phyloP scores from a whole-genome alignment of 2,888 invertebrate genomes.

The Fragum fragum region DNA sequence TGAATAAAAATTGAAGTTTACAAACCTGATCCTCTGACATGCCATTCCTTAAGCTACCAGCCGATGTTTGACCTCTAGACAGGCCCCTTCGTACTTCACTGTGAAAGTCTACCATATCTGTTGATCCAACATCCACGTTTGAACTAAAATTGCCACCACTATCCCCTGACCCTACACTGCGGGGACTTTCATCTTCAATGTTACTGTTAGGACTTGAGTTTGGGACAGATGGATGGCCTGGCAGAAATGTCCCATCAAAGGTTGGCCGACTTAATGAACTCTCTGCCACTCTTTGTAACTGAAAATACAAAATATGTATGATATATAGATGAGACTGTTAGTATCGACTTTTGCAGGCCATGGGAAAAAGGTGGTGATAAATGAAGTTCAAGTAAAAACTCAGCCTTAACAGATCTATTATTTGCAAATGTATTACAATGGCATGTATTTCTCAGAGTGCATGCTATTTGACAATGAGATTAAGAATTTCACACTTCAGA shows the following conservation, averaged over 20 bases:
- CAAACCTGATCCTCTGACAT: conserved; percentile 65
- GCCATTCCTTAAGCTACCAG: conserved; percentile 56
- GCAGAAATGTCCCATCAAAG: conserved; percentile 53
- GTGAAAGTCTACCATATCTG: conserved; percentile 67
- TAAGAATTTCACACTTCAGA: too few species aligned
- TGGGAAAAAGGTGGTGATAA: too few species aligned
- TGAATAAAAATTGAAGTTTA: too few species aligned
- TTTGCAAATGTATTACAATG: too few species aligned
- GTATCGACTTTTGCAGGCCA: too few species aligned
- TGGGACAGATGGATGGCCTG: conserved; percentile 54
- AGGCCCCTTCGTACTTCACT: conserved; percentile 66
- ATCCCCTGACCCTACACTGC: conserved; percentile 49
- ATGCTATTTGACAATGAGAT: too few species aligned
- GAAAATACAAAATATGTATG: conserved; percentile 27
- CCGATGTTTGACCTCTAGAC: conserved; percentile 64
- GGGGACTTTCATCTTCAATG: conserved; percentile 37
- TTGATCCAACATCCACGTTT: conserved; percentile 56
- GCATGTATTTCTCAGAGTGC: too few species aligned
- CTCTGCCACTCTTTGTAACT: conserved; percentile 60
- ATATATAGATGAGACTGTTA: too few species aligned
- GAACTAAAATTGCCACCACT: conserved; percentile 56
- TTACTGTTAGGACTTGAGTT: conserved; percentile 57
- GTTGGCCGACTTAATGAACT: conserved; percentile 57
- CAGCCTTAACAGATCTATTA: too few species aligned
- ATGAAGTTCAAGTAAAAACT: too few species aligned